Conservation (phyloP, 2,888 invertebrate genomes). For the Andrena dorsata region DNA sequence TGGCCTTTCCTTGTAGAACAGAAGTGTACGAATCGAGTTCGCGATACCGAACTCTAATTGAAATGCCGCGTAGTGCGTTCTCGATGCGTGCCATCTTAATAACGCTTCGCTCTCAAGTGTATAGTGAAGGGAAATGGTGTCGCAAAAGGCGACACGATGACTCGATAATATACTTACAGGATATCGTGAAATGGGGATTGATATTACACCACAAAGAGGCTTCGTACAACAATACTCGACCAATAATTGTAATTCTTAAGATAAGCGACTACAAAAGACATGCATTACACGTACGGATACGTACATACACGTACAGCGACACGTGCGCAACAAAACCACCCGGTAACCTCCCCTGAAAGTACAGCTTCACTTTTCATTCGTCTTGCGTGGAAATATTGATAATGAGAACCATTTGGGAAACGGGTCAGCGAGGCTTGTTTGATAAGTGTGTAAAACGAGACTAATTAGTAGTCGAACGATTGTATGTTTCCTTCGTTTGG, state of each 20-base stretch:
- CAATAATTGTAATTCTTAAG: conserved; percentile 71
- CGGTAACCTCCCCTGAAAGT: conserved; percentile 13
- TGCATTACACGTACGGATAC: conserved; percentile 15
- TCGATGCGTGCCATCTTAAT: conserved; percentile 20
- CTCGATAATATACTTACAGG: conserved; percentile 12
- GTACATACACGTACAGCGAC: conserved; percentile 1
- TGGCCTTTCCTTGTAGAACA: conserved; percentile 68
- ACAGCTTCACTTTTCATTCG: conserved; percentile 36
- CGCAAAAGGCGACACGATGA: conserved; percentile 10
- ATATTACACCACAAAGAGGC: conserved; percentile 48
- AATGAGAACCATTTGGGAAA: conserved; percentile 16
- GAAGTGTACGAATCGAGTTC: conserved; percentile 27
- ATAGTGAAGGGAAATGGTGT: conserved; percentile 15
- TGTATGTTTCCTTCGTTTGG: conserved; percentile 53
- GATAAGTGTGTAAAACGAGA: conserved; percentile 29
- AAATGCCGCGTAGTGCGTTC: background rate
- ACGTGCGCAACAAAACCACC: conserved; percentile 18
- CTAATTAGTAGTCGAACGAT: conserved; percentile 39
- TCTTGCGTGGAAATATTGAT: conserved; percentile 8
- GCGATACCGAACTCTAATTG: conserved; percentile 1
- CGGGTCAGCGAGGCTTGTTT: background rate
- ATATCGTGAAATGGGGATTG: conserved; percentile 19
- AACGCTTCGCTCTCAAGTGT: conserved; percentile 47
- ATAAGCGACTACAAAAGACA: conserved; percentile 45
- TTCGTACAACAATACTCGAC: conserved; percentile 70